These are phyloP conservation scores for Macaca nemestrina DNA, from an alignment of 2,113 vertebrate genomes.

Conservation along the genomic window DNA sequence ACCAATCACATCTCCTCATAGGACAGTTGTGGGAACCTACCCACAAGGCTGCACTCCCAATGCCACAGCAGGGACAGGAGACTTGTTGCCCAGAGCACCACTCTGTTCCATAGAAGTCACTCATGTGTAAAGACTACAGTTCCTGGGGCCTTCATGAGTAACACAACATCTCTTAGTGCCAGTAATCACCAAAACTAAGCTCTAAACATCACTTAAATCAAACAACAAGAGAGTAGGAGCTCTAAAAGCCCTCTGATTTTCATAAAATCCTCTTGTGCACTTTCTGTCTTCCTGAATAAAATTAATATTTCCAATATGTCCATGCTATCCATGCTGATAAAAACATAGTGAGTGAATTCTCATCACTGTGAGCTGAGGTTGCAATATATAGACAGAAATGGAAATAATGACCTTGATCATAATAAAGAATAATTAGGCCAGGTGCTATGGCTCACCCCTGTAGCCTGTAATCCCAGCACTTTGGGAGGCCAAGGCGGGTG, in stretches of 20 bases:
- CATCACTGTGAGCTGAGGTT: not conserved
- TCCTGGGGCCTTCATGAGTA: not conserved
- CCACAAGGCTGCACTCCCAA: not conserved
- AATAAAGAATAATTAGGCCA: not conserved
- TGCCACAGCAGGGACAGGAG: not conserved
- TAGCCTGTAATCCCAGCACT: too few relatives aligned
- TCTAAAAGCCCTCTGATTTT: not conserved
- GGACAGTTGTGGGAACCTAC: not conserved
- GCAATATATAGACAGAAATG: not conserved
- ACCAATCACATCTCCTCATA: too few relatives aligned
- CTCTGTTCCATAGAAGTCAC: not conserved
- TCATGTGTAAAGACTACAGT: not conserved
- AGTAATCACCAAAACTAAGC: not conserved
- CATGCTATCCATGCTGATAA: not conserved
- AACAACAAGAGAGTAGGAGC: rapidly evolving
- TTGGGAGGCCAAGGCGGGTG: too few relatives aligned
- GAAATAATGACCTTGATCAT: not conserved
- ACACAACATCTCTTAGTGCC: not conserved
- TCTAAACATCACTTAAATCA: not conserved
- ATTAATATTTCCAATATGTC: not conserved
- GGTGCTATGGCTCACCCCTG: too few relatives aligned
- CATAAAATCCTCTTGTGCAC: not conserved
- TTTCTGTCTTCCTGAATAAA: not conserved
- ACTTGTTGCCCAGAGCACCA: not conserved
- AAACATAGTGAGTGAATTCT: not conserved